These are phyloP conservation scores for Dysidea cf. avara DNA, from an alignment of 37 sponge, comb jelly and placozoan species.

Conservation along the genomic window DNA sequence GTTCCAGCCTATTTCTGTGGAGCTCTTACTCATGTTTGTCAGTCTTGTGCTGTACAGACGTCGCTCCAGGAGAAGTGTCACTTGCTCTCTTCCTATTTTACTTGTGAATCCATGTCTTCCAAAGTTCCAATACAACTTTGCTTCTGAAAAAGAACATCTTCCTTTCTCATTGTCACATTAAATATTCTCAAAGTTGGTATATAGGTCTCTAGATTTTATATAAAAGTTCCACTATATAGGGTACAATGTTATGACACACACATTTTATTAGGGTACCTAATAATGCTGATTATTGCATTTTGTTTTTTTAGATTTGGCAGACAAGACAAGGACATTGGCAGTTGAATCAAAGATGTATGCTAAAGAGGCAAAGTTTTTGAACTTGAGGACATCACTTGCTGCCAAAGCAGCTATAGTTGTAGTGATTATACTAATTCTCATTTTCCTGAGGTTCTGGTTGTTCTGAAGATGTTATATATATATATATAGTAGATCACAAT, in stretches of 20 bases:
- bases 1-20: too few species aligned
- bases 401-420: constrained; percentile 71
- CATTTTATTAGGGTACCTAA: background rate
- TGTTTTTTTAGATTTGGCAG: constrained; percentile 62
- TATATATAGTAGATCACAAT: too few species aligned
- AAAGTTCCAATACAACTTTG: too few species aligned
- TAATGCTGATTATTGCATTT: background rate
- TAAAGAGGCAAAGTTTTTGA: constrained; percentile 79
- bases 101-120: too few species aligned
- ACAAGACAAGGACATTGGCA: constrained; percentile 72
- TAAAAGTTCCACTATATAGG: background rate
- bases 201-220: background rate
- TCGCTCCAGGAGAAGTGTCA: too few species aligned
- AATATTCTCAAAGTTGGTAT: too few species aligned
- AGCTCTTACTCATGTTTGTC: too few species aligned
- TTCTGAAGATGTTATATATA: too few species aligned
- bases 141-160: too few species aligned
- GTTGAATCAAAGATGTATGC: constrained; percentile 71
- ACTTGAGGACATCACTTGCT: constrained; percentile 81
- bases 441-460: constrained; percentile 76
- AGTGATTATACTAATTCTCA: constrained; percentile 61
- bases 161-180: too few species aligned
- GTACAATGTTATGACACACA: background rate
- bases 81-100: too few species aligned
- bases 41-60: too few species aligned